Conservation (phyloP, 2,888 invertebrate genomes). For the Calameuta pallipes region DNA sequence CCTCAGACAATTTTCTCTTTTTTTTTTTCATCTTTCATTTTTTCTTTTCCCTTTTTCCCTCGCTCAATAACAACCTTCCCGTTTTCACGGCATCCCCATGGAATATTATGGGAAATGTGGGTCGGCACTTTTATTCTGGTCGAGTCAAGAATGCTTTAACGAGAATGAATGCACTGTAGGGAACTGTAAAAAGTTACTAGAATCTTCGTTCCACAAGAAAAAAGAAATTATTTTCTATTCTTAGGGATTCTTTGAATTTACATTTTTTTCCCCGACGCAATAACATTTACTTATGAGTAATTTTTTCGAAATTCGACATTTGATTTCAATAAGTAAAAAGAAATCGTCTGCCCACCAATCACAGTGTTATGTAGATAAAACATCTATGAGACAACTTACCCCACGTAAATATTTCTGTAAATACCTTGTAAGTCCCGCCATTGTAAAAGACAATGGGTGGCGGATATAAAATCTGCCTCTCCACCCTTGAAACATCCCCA, state of each 20-base stretch:
- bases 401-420: background rate
- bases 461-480: constrained; percentile 48
- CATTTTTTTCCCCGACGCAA: background rate
- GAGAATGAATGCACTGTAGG: background rate
- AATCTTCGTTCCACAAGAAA: background rate
- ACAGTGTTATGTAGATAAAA: too few relatives aligned
- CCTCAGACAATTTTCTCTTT: background rate
- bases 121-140: background rate
- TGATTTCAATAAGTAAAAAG: background rate
- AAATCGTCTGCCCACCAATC: too few relatives aligned
- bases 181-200: constrained; percentile 1
- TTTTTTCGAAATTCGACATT: background rate
- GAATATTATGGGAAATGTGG: background rate
- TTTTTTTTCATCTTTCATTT: background rate
- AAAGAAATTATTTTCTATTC: background rate
- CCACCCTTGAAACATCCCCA: constrained; percentile 12
- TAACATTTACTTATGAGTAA: background rate
- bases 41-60: background rate
- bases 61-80: background rate
- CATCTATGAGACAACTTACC: too few relatives aligned
- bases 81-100: background rate
- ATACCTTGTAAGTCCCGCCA: constrained; percentile 71
- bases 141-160: background rate
- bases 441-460: constrained; percentile 70
- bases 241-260: background rate